Percentiles rank a stretch among this genome's conserved stretches.
Evolutionary conservation across 1,140 invertebrate genomes (phyloP).

Genomic region (Papilio machaon): DNA sequence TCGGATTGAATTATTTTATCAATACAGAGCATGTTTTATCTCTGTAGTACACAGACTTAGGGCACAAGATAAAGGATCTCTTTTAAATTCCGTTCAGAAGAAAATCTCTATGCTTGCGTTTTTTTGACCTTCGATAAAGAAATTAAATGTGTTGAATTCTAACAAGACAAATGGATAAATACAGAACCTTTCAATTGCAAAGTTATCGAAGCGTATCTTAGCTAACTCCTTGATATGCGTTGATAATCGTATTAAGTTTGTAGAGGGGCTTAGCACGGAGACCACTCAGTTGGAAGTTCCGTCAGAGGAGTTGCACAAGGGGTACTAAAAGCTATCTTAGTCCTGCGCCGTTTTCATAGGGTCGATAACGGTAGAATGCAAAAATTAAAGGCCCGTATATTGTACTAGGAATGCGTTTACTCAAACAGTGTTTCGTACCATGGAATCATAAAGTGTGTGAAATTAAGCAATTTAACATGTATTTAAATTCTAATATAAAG

Average conservation of each 20-base stretch:
- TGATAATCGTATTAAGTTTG: constrained; percentile 11
- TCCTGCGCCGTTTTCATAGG: neutral
- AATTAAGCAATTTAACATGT: neutral
- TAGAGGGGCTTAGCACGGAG: constrained; percentile 2
- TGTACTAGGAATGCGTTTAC: neutral
- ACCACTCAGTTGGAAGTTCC: constrained; percentile 1
- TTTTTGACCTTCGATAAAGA: neutral
- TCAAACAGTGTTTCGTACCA: too few species aligned
- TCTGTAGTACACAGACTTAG: neutral
- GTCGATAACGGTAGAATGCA: neutral
- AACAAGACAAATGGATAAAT: neutral
- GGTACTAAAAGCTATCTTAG: neutral
- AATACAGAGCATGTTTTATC: neutral
- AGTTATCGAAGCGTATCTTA: neutral
- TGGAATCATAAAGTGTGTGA: neutral
- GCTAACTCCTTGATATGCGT: neutral
- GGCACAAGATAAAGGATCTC: neutral
- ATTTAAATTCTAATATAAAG: neutral
- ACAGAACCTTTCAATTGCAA: neutral
- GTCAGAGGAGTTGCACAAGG: neutral
- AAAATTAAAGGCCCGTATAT: neutral
- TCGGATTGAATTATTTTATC: constrained; percentile 8
- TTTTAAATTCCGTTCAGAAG: neutral
- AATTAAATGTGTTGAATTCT: neutral
- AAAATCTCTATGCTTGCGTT: neutral